Evolutionary conservation across 2,113 vertebrate genomes (phyloP).

Genomic region (Todiramphus chloris): DNA sequence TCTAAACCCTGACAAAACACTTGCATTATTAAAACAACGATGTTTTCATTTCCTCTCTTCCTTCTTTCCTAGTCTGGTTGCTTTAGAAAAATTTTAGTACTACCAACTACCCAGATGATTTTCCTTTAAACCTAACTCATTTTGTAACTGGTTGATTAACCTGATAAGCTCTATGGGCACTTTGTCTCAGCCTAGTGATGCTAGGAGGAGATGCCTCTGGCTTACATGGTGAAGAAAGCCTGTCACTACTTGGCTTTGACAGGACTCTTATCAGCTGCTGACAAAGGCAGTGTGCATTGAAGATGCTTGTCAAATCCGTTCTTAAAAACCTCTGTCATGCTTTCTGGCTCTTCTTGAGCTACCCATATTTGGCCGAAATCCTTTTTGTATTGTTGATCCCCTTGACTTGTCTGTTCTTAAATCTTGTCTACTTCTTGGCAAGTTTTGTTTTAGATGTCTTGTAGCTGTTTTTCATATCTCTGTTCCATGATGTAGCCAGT

Average conservation of each 20-base stretch:
- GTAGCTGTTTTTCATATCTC: not conserved
- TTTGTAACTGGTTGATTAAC: not conserved
- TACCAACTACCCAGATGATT: not conserved
- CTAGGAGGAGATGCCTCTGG: not conserved
- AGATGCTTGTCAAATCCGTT: slow-evolving; percentile 46
- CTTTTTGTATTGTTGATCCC: not conserved
- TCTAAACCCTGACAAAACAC: not conserved
- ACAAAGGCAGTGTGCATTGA: not conserved
- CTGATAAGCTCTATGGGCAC: not conserved
- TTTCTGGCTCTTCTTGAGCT: slow-evolving; percentile 2
- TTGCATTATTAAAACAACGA: not conserved
- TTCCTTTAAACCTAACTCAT: not conserved
- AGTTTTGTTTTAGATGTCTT: slow-evolving; percentile 8
- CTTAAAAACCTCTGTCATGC: slow-evolving; percentile 11
- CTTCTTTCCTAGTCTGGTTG: not conserved
- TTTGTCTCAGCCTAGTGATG: not conserved
- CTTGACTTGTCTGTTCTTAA: slow-evolving; percentile 38
- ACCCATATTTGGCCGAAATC: not conserved
- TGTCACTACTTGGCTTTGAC: slow-evolving; percentile 40
- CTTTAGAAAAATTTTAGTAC: not conserved
- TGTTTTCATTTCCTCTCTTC: not conserved
- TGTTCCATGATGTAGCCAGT: not conserved
- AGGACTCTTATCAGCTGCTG: slow-evolving; percentile 9
- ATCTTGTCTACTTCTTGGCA: slow-evolving; percentile 45
- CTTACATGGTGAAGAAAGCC: not conserved